Evolutionary conservation across 1,140 invertebrate species (phyloP).

Genomic region (Drosophila arawakana): DNA sequence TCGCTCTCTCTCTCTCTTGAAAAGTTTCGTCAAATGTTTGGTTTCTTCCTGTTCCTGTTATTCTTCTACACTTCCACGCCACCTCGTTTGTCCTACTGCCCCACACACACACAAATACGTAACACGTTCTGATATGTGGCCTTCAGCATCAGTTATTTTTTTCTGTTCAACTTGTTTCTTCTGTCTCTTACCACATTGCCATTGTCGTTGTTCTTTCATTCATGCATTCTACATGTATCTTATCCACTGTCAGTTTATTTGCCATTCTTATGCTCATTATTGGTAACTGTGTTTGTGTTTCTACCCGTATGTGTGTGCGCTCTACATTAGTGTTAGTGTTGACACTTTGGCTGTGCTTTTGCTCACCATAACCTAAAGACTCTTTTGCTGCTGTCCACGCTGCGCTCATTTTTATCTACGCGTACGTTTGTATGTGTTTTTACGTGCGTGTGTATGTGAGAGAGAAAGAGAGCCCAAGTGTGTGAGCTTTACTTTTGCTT

Average conservation of each 20-base stretch:
- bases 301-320: conserved; percentile 46
- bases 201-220: conserved; percentile 64
- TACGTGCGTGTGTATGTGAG: conserved; percentile 17
- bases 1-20: conserved; percentile 21
- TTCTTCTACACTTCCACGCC: conserved; percentile 32
- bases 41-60: conserved; percentile 78
- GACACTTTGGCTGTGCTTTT: conserved; percentile 19
- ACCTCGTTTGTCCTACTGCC: conserved; percentile 70
- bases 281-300: conserved; percentile 9
- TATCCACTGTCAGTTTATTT: conserved; percentile 25
- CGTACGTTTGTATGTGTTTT: background rate
- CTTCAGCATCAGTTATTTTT: conserved; percentile 43
- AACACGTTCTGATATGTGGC: conserved; percentile 45
- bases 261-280: conserved; percentile 37
- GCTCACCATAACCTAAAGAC: conserved; percentile 12
- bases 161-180: conserved; percentile 8
- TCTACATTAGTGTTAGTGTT: conserved; percentile 26
- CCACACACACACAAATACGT: conserved; percentile 54
- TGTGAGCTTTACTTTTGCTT: conserved; percentile 66
- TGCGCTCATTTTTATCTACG: conserved; percentile 40
- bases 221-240: conserved; percentile 59
- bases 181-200: conserved; percentile 6
- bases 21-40: conserved; percentile 75
- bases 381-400: conserved; percentile 11
- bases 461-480: background rate